Conservation (phyloP, 2,113 vertebrate species). For the Verasper variegatus region DNA sequence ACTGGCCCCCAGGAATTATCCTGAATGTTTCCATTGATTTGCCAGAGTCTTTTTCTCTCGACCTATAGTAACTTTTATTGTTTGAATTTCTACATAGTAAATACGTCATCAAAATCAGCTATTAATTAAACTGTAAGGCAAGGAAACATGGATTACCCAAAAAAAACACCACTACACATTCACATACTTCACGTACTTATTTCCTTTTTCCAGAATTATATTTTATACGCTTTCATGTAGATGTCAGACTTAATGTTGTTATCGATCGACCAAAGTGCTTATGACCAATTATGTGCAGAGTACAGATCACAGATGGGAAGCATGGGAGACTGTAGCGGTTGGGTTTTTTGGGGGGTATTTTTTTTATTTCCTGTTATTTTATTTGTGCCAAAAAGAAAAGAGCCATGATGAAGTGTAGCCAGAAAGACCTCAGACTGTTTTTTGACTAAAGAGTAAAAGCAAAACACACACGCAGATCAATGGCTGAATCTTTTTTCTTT, state of each 20-base stretch:
- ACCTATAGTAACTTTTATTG: neutral
- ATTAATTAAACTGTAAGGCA: neutral
- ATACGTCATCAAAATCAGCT: too few relatives aligned
- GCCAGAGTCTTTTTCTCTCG: too few relatives aligned
- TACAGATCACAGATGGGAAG: neutral
- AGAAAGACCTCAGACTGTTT: neutral
- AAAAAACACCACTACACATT: constrained; percentile 28
- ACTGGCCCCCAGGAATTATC: too few relatives aligned
- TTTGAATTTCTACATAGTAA: neutral
- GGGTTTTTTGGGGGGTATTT: neutral
- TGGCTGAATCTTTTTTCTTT: neutral
- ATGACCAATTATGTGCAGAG: constrained; percentile 23
- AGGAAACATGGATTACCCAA: neutral
- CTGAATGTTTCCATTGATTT: too few relatives aligned
- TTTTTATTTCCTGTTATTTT: neutral
- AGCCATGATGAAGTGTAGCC: neutral
- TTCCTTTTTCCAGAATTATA: neutral
- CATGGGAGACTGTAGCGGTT: neutral
- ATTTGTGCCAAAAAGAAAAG: constrained; percentile 27
- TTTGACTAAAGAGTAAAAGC: neutral
- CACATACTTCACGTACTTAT: neutral
- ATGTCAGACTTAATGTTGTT: neutral
- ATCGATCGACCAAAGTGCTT: constrained; percentile 45
- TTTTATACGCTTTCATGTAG: neutral
- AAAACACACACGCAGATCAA: neutral